These are phyloP conservation scores for Brotula barbata DNA, from an alignment of 2,797 vertebrate genomes.

Conservation along the genomic window DNA sequence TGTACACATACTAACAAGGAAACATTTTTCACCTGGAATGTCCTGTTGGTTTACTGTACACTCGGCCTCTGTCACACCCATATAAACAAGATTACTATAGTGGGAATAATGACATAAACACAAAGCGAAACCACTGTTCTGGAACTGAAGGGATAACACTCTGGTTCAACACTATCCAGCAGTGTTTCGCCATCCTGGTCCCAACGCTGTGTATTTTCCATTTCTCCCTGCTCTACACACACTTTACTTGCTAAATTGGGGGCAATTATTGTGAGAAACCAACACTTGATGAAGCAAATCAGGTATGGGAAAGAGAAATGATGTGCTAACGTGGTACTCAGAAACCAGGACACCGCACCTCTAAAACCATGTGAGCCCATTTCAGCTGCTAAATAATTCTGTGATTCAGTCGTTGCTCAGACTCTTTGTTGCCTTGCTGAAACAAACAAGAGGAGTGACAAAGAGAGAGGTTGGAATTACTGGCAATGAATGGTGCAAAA, in stretches of 20 bases:
- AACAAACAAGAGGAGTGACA: neutral
- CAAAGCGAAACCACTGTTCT: neutral
- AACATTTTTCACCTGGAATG: neutral
- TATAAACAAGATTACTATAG: slow-evolving; percentile 2
- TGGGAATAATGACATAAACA: slow-evolving; percentile 11
- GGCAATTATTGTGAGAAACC: too few relatives aligned
- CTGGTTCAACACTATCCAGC: slow-evolving; percentile 6
- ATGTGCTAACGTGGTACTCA: too few relatives aligned
- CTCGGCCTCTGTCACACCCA: neutral
- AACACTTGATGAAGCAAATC: too few relatives aligned
- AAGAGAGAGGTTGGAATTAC: neutral
- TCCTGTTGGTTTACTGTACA: neutral
- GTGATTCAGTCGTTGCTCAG: slow-evolving; percentile 23
- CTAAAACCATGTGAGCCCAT: slow-evolving; percentile 5
- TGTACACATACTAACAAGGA: neutral
- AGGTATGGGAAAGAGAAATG: too few relatives aligned
- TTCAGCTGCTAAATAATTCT: slow-evolving; percentile 33
- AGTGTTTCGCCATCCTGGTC: too few relatives aligned
- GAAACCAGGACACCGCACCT: too few relatives aligned
- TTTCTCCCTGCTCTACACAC: too few relatives aligned
- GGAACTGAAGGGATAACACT: neutral
- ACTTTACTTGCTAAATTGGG: too few relatives aligned
- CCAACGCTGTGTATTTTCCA: too few relatives aligned
- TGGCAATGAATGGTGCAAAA: slow-evolving; percentile 5
- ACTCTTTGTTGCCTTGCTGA: slow-evolving; percentile 16